Evolutionary conservation across 2,888 invertebrate species (phyloP).

Genomic region (Cheilosia impressa): DNA sequence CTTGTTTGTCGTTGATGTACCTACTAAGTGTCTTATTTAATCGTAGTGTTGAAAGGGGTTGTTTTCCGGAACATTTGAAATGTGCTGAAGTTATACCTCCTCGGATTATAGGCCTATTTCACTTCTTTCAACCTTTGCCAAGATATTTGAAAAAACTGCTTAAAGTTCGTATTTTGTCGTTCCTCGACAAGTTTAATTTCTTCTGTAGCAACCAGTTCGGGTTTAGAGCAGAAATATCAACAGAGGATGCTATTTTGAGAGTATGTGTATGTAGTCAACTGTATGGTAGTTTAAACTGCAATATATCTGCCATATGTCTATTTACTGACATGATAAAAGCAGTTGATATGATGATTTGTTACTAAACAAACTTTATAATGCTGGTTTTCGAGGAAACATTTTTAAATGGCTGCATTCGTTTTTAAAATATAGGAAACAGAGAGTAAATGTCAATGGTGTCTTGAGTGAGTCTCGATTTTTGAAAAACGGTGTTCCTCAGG

Average conservation of each 20-base stretch:
- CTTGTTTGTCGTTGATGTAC: background rate
- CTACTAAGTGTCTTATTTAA: background rate
- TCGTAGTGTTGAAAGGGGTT: background rate
- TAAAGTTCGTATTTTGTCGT: constrained; percentile 4
- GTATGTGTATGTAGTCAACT: constrained; percentile 31
- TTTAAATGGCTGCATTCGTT: background rate
- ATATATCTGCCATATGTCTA: background rate
- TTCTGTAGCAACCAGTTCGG: constrained; percentile 19
- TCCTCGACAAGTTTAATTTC: background rate
- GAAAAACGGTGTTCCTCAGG: constrained; percentile 17
- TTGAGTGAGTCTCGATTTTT: background rate
- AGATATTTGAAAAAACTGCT: constrained; percentile 7
- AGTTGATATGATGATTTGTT: constrained; percentile 15
- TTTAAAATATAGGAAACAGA: background rate
- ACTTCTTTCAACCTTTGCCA: constrained; percentile 10
- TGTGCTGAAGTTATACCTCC: background rate
- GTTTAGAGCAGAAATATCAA: constrained; percentile 12
- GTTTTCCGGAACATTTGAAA: background rate
- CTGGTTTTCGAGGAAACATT: constrained; percentile 10
- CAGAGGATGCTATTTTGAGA: too few species aligned
- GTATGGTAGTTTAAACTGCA: background rate
- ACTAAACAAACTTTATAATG: constrained; percentile 9
- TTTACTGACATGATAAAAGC: constrained; percentile 34
- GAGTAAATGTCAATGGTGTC: background rate
- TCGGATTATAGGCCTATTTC: background rate